A percentile compares a stretch with the other conserved stretches of the same genome.
Evolutionary conservation across 1,140 invertebrate species (phyloP).

Genomic region (Drosophila suzukii): DNA sequence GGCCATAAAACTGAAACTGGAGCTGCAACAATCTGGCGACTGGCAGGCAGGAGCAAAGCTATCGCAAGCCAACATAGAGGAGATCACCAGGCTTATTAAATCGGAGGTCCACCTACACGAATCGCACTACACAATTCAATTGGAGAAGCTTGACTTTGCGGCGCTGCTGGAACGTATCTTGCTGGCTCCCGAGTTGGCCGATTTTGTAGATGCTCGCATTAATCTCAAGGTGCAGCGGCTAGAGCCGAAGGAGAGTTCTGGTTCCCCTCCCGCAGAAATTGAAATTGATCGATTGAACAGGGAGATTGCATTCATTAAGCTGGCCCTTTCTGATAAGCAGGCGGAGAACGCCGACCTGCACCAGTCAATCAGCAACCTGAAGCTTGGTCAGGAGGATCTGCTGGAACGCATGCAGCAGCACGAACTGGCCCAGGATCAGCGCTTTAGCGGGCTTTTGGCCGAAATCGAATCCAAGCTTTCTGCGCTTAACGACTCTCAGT

Average conservation of each 20-base stretch:
- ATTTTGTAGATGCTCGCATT: slow-evolving; percentile 66
- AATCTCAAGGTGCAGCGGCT: slow-evolving; percentile 24
- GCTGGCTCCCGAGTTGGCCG: slow-evolving; percentile 39
- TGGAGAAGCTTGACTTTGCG: slow-evolving; percentile 72
- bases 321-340: slow-evolving; percentile 77
- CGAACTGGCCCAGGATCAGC: slow-evolving; percentile 67
- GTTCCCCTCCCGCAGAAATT: slow-evolving; percentile 43
- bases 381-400: slow-evolving; percentile 66
- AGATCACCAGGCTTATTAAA: slow-evolving; percentile 79
- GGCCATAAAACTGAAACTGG: slow-evolving; percentile 40
- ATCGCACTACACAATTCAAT: slow-evolving; percentile 73
- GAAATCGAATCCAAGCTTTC: slow-evolving; percentile 76
- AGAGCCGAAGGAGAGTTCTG: slow-evolving; percentile 39
- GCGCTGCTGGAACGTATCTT: slow-evolving; percentile 63
- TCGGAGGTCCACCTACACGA: slow-evolving; percentile 61
- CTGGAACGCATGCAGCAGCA: slow-evolving; percentile 64
- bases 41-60: slow-evolving; percentile 53
- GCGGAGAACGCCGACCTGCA: slow-evolving; percentile 79
- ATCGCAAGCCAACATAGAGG: slow-evolving; percentile 78
- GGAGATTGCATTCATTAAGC: slow-evolving; percentile 84
- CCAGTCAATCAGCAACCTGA: slow-evolving; percentile 65
- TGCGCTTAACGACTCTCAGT: slow-evolving; percentile 65
- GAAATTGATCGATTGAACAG: slow-evolving; percentile 82
- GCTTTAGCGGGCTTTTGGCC: slow-evolving; percentile 63
- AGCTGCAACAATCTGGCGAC: slow-evolving; percentile 43